phyloP scores from a whole-genome alignment of 2,888 invertebrate species.

The Lacanobia wlatinum region DNA sequence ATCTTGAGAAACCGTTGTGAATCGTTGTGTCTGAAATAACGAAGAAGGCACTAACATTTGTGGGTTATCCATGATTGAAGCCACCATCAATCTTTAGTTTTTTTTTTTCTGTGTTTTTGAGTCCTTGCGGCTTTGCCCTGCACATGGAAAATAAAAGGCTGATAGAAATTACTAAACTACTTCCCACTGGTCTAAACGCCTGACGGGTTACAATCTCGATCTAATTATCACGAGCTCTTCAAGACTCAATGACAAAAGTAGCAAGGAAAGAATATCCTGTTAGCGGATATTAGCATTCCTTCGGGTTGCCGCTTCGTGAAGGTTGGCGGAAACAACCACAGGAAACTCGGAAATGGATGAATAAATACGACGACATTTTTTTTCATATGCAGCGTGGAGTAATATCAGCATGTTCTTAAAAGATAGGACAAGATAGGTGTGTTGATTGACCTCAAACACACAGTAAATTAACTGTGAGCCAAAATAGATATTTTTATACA shows the following conservation, averaged over 20 bases:
- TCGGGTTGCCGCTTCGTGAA: slow-evolving; percentile 45
- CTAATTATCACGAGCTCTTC: slow-evolving; percentile 13
- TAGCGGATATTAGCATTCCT: slow-evolving; percentile 57
- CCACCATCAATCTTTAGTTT: too few relatives aligned
- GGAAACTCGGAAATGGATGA: slow-evolving; percentile 34
- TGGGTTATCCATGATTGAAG: too few relatives aligned
- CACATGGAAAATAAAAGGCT: neutral
- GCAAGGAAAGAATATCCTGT: slow-evolving; percentile 44
- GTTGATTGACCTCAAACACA: too few relatives aligned
- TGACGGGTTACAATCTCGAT: neutral
- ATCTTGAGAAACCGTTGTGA: neutral
- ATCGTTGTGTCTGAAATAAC: too few relatives aligned
- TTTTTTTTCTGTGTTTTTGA: too few relatives aligned
- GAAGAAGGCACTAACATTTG: too few relatives aligned
- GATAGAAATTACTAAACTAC: neutral
- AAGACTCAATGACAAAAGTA: slow-evolving; percentile 31
- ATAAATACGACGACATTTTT: slow-evolving; percentile 5
- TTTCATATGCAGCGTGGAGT: neutral
- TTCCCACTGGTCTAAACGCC: neutral
- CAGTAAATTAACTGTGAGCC: neutral
- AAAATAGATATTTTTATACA: neutral
- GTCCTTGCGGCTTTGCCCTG: neutral
- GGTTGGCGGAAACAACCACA: slow-evolving; percentile 59
- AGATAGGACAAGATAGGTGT: neutral
- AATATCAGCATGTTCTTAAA: neutral